Evolutionary conservation across 1,140 invertebrate genomes (phyloP), one percentile per base, ranked within the genome.

Genomic region (Latrodectus geometricus): DNA sequence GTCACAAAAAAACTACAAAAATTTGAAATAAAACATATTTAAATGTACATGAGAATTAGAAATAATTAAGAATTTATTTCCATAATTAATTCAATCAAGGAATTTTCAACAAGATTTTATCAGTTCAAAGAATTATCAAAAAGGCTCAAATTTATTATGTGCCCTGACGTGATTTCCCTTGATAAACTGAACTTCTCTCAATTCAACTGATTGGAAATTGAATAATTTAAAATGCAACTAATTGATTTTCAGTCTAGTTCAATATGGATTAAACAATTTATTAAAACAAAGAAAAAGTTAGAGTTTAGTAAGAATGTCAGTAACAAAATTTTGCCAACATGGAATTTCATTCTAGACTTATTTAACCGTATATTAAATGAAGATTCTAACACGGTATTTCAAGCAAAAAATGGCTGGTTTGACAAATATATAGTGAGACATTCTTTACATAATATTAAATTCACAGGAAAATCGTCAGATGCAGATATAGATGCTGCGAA

Each of bases 101-200:
- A 69, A 69, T 69, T 69, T n/a, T n/a, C n/a, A n/a, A n/a, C n/a
- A n/a, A n/a, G n/a, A n/a, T n/a, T n/a, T n/a, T n/a, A n/a, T n/a
- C n/a, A n/a, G n/a, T n/a, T n/a, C n/a, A n/a, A n/a, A n/a, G n/a
- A n/a, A n/a, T n/a, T n/a, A n/a, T n/a, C 15, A 69, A n/a, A 21
- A 21, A 69, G 8, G n/a, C 66, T 69, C 66, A 69, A n/a, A 21
- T 69, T 69, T 69, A 69, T 69, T 69, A 69, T 21, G 20, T 69
- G n/a, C 9, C 66, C 66, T 69, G 15, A 69, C n/a, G 66, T 69
- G 66, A n/a, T 17, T 69, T 69, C n/a, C 8, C n/a, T 69, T 69
- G 66, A 69, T 69, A 69, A 69, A 69, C n/a, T 69, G 66, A 69
- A 69, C 66, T 69, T 69, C 9, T 69, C 66, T 17, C 66, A n/a